Conservation (phyloP, 2,797 vertebrate species). For the Onychomys torridus region DNA sequence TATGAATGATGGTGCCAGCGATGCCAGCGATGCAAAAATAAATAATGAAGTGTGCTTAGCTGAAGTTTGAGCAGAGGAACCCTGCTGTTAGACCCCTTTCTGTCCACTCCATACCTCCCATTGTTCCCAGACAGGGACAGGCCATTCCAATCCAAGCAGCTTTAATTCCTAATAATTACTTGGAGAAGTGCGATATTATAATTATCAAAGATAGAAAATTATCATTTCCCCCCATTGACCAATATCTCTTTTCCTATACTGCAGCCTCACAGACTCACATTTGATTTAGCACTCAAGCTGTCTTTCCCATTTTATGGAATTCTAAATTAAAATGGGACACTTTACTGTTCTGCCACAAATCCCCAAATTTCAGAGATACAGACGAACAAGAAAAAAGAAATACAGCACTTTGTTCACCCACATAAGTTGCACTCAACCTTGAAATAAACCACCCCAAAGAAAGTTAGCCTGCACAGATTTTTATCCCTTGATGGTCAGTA, state of each 20-base stretch:
- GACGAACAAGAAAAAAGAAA: neutral
- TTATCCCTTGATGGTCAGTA: neutral
- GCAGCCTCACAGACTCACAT: neutral
- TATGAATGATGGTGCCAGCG: slow-evolving; percentile 40
- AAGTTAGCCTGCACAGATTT: neutral
- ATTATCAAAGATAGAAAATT: neutral
- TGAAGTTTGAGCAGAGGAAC: neutral
- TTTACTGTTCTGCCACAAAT: neutral
- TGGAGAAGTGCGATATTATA: slow-evolving; percentile 9
- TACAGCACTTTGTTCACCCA: neutral
- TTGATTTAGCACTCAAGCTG: no score
- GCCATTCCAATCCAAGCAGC: neutral
- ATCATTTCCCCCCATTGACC: neutral
- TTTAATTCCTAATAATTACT: slow-evolving; percentile 35
- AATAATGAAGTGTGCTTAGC: slow-evolving; percentile 42
- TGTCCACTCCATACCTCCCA: neutral
- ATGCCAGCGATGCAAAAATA: slow-evolving; percentile 64
- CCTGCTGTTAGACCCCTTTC: neutral
- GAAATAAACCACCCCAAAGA: neutral
- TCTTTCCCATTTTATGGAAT: neutral
- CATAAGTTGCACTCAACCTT: neutral
- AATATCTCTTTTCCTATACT: neutral
- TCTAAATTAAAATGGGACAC: neutral
- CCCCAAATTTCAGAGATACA: neutral
- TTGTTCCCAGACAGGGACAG: neutral